Conservation (phyloP, 2,888 invertebrate genomes). For the Drosophila algonquin region DNA sequence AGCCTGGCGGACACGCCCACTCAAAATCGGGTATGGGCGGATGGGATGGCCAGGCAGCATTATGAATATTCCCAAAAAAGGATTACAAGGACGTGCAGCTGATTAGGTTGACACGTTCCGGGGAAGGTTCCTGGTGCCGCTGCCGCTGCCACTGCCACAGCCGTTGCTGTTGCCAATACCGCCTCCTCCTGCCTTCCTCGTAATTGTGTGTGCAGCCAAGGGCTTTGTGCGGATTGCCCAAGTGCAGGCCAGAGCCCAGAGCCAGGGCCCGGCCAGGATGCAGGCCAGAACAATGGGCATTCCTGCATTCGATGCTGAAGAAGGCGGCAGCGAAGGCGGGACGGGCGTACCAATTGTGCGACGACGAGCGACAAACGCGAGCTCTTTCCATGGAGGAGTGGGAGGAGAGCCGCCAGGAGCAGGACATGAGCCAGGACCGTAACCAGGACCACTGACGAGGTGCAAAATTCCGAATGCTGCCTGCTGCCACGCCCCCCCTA, state of each 20-base stretch:
- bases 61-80: slow-evolving; percentile 45
- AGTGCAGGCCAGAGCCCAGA: slow-evolving; percentile 20
- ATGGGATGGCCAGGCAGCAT: slow-evolving; percentile 6
- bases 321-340: slow-evolving; percentile 64
- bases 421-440: slow-evolving; percentile 19
- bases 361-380: slow-evolving; percentile 52
- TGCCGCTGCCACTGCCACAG: background rate
- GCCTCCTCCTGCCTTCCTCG: background rate
- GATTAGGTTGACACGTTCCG: slow-evolving; percentile 73
- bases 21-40: background rate
- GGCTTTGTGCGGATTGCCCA: slow-evolving; percentile 12
- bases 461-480: slow-evolving; percentile 55
- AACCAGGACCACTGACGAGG: slow-evolving; percentile 45
- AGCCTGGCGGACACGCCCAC: slow-evolving; percentile 51
- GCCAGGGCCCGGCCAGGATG: background rate
- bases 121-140: slow-evolving; percentile 31
- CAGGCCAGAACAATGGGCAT: background rate
- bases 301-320: slow-evolving; percentile 17
- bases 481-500: slow-evolving; percentile 62
- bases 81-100: slow-evolving; percentile 43
- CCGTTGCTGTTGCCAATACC: background rate
- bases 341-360: slow-evolving; percentile 61
- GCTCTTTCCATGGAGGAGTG: slow-evolving; percentile 52
- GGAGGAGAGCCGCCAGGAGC: slow-evolving; percentile 9
- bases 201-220: slow-evolving; percentile 1